Base-by-base conservation (phyloP, 1,140 invertebrate species). In the Phortica variegata region DNA sequence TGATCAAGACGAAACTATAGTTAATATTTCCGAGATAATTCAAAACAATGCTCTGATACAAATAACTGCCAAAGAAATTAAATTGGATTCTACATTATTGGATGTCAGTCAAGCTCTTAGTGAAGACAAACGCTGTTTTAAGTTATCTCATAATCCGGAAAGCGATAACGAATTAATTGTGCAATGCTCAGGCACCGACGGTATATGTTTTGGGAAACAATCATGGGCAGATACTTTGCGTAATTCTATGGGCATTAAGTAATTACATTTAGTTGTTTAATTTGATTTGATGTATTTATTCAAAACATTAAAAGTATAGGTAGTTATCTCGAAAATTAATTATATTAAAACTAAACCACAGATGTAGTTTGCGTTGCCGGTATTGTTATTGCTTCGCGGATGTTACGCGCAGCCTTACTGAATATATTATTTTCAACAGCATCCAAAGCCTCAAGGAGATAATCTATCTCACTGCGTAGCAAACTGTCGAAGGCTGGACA, bases 11-110 rank as follows among this genome's bases (percentile, higher is more conserved):
- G 53, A 71, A 16, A 56, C 68, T 1, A 29, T 65, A 2, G 65
- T 75, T 2, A 63, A 75, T 29, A 73, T 75, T 23, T 75, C 73
- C 2, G 61, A 75, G 29, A 31, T 44, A 4, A 69, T 75, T 43
- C 70, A 75, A 37, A 41, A 65, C 13, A 58, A 56, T 18, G 39
- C 49, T 0, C 50, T 54, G 12, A 60, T 73, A 6, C 48, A 69
- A 10, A 43, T 69, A 1, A 43, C 50, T n/a, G 65, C 69, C 6
- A n/a, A 43, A 0, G 29, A 43, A 29, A 54, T 75, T 2, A 56
- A 38, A 2, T 31, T 75, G n/a, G 57, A 66, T 16, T 36, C 36
- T 3, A 51, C 61, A 6, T 29, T 72, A 12, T 39, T 53, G 33
- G 61, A 75, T 38, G 57, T 75, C 5, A 29, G 54, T 0, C 45